Evolutionary conservation across 2,113 vertebrate species (phyloP), one percentile per base, ranked within the genome.

Genomic region (Phaethornis superciliosus): DNA sequence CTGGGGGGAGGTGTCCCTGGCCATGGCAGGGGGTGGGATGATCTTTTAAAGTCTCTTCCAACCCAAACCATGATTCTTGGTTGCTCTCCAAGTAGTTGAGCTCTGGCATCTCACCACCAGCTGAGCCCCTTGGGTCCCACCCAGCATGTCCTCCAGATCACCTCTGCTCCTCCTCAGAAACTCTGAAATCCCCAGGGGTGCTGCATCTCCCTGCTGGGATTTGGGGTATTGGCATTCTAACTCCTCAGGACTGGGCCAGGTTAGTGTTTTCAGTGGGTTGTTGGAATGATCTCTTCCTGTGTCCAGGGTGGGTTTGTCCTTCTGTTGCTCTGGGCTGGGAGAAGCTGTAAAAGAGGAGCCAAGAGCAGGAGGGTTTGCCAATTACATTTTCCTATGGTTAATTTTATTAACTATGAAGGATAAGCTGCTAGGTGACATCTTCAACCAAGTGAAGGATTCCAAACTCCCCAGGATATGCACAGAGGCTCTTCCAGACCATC

Each of bases 91-190:
- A 42, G 74, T 1, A 2, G 20, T 2, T 52, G 52, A 75, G 47
- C 16, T 79, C 65, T 0, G 0, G 14, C 0, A 4, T 35, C 10
- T 16, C 14, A 30, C 22, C 40, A 42, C 2, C 12, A 46, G 83
- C 17, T 40, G 67, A n/a, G 23, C 26, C 46, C 51, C 40, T 22
- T 17, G 55, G 63, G 59, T 42, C 27, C 28, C 1, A 0, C 68
- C 15, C 18, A 1, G n/a, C 28, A 47, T 21, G 60, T 67, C 46
- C 42, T 23, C 18, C 30, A 23, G 7, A 40, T 35, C 1, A 0
- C 7, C 69, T 54, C 37, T 55, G 51, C 56, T 83, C 37, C 19
- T 77, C 12, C 70, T 68, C 59, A 16, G n/a, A 0, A 46, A 19
- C 35, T 33, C 47, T 28, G 28, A 33, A 47, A 26, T 5, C 20